Evolutionary conservation across 2,888 invertebrate species (phyloP), one percentile per base, ranked within the genome.

Genomic region (Metallyticus violacea): DNA sequence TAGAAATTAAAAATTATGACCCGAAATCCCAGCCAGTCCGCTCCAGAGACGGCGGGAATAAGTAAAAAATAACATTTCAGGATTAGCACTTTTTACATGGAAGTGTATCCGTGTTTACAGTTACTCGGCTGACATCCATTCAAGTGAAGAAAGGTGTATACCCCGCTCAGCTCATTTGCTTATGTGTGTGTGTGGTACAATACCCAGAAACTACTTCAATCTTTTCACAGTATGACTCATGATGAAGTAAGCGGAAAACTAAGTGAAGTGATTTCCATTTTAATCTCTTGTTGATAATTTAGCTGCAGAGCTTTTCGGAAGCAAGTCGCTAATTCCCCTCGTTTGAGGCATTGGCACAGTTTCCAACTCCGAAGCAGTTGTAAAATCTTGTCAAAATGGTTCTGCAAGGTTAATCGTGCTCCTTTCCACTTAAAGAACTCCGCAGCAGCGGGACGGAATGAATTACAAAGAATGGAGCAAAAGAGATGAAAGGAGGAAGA

Each of bases 401-500:
- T 83, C 83, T 28, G 28, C 77, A 77, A 77, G 77, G 83, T 83
- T 83, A 83, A 83, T 83, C 83, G 77, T 83, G 83, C 77, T 77
- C 28, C 83, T 77, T 83, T 76, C 40, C 83, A 83, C 83, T 83
- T 77, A 28, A 27, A 76, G 29, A 77, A 77, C 77, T 29, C 40
- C 40, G 22, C 40, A 62, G 40, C 40, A 62, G 40, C 40, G 26
- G n/a, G 83, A 62, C 40, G 40, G 77, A 25, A 29, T 28, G 83
- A 83, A 83, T 83, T 83, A 83, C 83, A 83, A 83, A 83, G 83
- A 83, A 83, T 83, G 83, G 26, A 82, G 83, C 28, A 15, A 62
- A 29, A 26, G 40, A 81, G 26, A 62, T 62, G 40, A 25, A 81
- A 77, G 28, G 83, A 83, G 77, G 30, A 83, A 27, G 26, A 83